Percentiles rank a stretch among this genome's conserved stretches.
These are phyloP conservation scores for Drosophila macrospina DNA, from an alignment of 2,888 invertebrate species.

Conservation along the genomic window DNA sequence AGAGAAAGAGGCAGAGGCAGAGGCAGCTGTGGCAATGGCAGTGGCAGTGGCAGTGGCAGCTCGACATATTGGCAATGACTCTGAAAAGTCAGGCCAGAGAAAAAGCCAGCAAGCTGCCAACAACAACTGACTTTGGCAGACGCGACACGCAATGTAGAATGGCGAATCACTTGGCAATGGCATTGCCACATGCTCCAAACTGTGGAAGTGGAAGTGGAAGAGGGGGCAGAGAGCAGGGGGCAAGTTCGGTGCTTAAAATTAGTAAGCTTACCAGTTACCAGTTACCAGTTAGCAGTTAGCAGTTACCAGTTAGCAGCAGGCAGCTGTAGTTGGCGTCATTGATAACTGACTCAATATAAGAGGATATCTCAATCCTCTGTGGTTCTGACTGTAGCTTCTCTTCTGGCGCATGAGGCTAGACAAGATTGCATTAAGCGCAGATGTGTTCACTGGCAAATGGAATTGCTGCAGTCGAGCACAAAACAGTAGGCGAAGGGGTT, in stretches of 20 bases:
- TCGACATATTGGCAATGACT: conserved; percentile 74
- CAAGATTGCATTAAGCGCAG: conserved; percentile 66
- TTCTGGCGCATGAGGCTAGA: conserved; percentile 34
- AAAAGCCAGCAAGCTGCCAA: conserved; percentile 23
- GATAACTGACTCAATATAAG: conserved; percentile 51
- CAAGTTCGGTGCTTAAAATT: conserved; percentile 54
- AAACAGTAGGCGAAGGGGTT: conserved; percentile 35
- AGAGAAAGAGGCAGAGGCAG: conserved; percentile 22
- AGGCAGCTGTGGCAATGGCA: conserved; percentile 17
- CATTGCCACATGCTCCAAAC: conserved; percentile 43
- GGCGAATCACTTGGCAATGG: conserved; percentile 56
- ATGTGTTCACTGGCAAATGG: conserved; percentile 21
- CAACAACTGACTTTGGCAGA: conserved; percentile 61
- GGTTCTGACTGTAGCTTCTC: conserved; percentile 6
- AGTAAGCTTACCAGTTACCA: conserved; percentile 60
- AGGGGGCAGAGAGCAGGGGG: background rate
- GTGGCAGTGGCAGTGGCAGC: conserved; percentile 16
- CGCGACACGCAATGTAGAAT: conserved; percentile 64
- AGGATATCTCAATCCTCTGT: conserved; percentile 8
- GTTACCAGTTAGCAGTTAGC: conserved; percentile 50
- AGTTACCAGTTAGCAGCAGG: background rate
- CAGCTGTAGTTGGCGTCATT: conserved; percentile 55
- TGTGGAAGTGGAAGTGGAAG: background rate
- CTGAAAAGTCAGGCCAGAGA: conserved; percentile 55
- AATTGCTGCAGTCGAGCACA: background rate